Conservation (phyloP, 2,888 invertebrate genomes). For the Tridacna crocea region DNA sequence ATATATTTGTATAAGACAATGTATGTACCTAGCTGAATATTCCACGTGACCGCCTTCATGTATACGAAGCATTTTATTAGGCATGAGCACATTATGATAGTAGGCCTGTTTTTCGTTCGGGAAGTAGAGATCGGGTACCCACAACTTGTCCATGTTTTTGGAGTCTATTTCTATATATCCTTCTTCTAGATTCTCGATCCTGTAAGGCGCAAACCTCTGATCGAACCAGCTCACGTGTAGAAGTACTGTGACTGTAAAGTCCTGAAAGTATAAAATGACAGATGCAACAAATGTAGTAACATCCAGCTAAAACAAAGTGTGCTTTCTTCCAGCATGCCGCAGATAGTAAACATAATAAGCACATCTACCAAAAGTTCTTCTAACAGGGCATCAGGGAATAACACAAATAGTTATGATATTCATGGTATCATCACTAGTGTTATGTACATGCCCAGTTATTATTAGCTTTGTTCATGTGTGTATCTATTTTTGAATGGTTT, state of each 20-base stretch:
- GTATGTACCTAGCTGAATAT: slow-evolving; percentile 93
- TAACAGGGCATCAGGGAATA: no score
- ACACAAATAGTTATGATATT: no score
- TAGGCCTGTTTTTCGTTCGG: slow-evolving; percentile 99
- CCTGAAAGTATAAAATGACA: slow-evolving; percentile 60
- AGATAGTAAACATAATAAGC: no score
- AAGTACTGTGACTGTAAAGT: slow-evolving; percentile 76
- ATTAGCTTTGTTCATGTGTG: no score
- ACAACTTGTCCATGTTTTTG: slow-evolving; percentile 90
- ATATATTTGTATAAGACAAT: no score
- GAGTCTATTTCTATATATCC: slow-evolving; percentile 91
- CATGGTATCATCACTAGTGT: no score
- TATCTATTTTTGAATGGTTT: no score
- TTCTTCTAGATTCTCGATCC: slow-evolving; percentile 47
- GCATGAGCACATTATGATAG: slow-evolving; percentile 97
- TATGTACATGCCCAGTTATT: no score
- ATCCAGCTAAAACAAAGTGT: neutral
- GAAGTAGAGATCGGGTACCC: slow-evolving; percentile 99
- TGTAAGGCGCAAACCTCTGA: slow-evolving; percentile 44
- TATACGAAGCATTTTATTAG: slow-evolving; percentile 98
- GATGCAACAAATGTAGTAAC: neutral
- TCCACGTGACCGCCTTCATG: slow-evolving; percentile 97
- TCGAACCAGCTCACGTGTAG: slow-evolving; percentile 77
- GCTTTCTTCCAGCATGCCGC: no score
- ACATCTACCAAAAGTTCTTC: no score